A percentile compares a stretch with the other conserved stretches of the same genome.
phyloP scores from a whole-genome alignment of 2,113 vertebrate genomes.

The Abramis brama region DNA sequence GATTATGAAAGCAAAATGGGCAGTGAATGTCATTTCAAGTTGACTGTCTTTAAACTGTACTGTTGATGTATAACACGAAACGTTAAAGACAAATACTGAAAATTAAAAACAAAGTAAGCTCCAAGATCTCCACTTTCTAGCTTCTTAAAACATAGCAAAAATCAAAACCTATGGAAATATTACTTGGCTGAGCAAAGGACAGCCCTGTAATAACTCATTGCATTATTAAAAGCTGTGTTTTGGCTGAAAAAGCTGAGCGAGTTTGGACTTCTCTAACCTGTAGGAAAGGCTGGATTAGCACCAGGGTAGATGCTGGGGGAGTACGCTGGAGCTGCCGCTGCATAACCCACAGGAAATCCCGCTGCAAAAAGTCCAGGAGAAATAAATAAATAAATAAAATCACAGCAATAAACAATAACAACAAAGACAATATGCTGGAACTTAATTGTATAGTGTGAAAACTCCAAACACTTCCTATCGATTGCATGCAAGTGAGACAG shows the following conservation, averaged over 20 bases:
- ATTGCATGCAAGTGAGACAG: neutral
- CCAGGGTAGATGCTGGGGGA: slow-evolving; percentile 90
- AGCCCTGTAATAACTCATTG: slow-evolving; percentile 2
- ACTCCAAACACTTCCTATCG: neutral
- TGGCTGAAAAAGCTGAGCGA: neutral
- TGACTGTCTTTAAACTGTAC: too few relatives aligned
- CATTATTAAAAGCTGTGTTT: neutral
- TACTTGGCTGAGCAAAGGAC: neutral
- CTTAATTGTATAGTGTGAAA: neutral
- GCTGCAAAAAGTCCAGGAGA: slow-evolving; percentile 68
- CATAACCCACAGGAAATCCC: slow-evolving; percentile 94
- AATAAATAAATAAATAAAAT: neutral
- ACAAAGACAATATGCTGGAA: neutral
- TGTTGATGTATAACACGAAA: neutral
- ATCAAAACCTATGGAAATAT: neutral
- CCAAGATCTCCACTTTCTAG: neutral
- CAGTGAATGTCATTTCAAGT: neutral
- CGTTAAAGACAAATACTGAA: neutral
- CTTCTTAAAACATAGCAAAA: neutral
- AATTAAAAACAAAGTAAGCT: neutral
- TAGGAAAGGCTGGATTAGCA: slow-evolving; percentile 89
- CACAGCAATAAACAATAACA: slow-evolving; percentile 15
- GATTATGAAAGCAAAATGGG: neutral
- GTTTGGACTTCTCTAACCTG: slow-evolving; percentile 74
- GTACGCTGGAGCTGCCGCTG: slow-evolving; percentile 90